Base-by-base conservation (phyloP, 2,888 invertebrate genomes). In the Oasisia sp. region DNA sequence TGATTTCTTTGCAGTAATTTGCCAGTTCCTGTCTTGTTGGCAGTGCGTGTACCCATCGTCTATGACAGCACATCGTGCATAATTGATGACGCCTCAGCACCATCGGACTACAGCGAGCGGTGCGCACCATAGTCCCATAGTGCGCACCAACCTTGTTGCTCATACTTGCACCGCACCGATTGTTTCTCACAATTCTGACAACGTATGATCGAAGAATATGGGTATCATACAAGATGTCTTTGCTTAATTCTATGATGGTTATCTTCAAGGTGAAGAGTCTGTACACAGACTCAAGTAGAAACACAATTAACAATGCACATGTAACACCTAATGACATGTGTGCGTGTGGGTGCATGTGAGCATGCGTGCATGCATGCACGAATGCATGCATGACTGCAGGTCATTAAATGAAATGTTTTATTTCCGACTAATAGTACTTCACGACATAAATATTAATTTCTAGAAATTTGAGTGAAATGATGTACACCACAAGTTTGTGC, bases 1-100 rank as follows among this genome's bases (percentile, higher is more conserved):
- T 27, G 74, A 74, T 74, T 74, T 74, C 74, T 74, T 74, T 74
- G 74, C 74, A 74, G 74, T 74, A 74, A 74, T 74, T 74, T 74
- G 74, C 27, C 74, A 74, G 74, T 27, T 74, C 74, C 74, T 74
- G 74, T 74, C 74, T n/a, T 74, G 74, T 19, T 27, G 74, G n/a
- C 14, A 4, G 74, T 7, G 27, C 27, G 7, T 74, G n/a, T 74
- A 74, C 27, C 74, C 74, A 19, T 19, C n/a, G 74, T 74, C 74
- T 74, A n/a, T 74, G 74, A 74, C 74, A 74, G 74, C 74, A 1
- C n/a, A 11, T 56, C 74, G 74, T 74, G 27, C 74, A 74, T 74
- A 74, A 74, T 74, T 74, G 74, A 74, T 74, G 74, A 74, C 27
- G 74, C 50, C 50, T 50, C 50, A 14, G 50, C 50, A 50, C 50